Percentiles rank a stretch among this genome's conserved stretches.
These are phyloP conservation scores for Scaptomyza caliginosa DNA, from an alignment of 2,888 invertebrate genomes.

Conservation along the genomic window DNA sequence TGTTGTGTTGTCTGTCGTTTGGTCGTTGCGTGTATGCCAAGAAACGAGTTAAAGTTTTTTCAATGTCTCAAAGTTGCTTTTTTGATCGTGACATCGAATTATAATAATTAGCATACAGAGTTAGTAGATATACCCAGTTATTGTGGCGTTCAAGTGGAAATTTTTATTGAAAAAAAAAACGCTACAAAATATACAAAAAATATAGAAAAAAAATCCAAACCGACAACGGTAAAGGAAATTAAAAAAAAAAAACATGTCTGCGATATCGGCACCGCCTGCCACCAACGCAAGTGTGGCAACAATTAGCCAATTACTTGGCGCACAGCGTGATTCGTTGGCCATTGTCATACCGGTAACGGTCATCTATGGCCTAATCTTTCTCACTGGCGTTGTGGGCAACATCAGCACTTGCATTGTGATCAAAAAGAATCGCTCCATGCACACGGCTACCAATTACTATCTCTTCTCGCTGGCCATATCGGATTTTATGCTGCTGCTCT, in stretches of 20 bases:
- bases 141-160: conserved; percentile 66
- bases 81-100: conserved; percentile 69
- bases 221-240: conserved; percentile 32
- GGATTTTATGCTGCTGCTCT: conserved; percentile 90
- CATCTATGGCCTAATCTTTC: conserved; percentile 90
- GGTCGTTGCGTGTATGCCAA: conserved; percentile 71
- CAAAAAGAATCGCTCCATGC: conserved; percentile 91
- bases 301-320: conserved; percentile 59
- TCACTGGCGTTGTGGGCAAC: conserved; percentile 92
- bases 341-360: conserved; percentile 90
- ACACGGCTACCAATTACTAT: conserved; percentile 92
- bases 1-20: neutral
- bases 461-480: conserved; percentile 93
- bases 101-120: conserved; percentile 76
- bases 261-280: conserved; percentile 19
- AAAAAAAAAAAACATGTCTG: conserved; percentile 30
- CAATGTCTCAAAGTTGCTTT: conserved; percentile 31
- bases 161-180: conserved; percentile 53
- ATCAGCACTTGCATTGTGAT: conserved; percentile 94
- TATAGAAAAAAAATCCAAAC: conserved; percentile 28
- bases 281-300: conserved; percentile 38
- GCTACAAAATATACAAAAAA: conserved; percentile 16
- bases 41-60: conserved; percentile 28
- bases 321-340: conserved; percentile 87
- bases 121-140: conserved; percentile 46